These are phyloP conservation scores for Tetraodon nigroviridis DNA, from an alignment of 2,113 vertebrate genomes.

Conservation along the genomic window DNA sequence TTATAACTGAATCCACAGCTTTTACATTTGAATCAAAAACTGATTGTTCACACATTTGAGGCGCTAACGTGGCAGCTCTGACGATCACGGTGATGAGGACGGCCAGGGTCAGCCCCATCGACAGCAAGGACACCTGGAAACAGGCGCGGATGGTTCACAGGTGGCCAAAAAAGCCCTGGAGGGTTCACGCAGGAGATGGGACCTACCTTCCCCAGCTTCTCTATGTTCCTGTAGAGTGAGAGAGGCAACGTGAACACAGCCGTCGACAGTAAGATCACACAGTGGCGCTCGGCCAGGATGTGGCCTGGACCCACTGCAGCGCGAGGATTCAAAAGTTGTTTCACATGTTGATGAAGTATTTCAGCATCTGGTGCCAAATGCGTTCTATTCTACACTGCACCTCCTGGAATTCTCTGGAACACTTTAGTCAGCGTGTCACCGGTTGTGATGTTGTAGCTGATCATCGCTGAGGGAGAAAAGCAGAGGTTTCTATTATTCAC, in stretches of 20 bases:
- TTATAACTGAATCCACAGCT: neutral
- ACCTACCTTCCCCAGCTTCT: conserved; percentile 88
- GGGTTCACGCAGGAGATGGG: neutral
- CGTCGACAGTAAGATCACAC: conserved; percentile 84
- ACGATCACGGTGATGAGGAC: conserved; percentile 82
- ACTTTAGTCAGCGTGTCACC: conserved; percentile 93
- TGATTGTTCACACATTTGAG: conserved; percentile 76
- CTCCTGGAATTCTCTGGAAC: conserved; percentile 89
- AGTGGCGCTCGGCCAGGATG: conserved; percentile 79
- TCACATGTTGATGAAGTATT: neutral
- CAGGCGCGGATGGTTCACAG: conserved; percentile 31
- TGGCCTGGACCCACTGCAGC: conserved; percentile 80
- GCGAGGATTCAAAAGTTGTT: neutral
- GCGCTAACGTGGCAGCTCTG: conserved; percentile 78
- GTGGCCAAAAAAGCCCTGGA: conserved; percentile 1
- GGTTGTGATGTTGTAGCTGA: conserved; percentile 95
- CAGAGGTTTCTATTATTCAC: conserved; percentile 4
- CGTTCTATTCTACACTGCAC: conserved; percentile 51
- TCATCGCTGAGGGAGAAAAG: conserved; percentile 82
- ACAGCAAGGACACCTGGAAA: conserved; percentile 85
- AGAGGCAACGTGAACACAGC: conserved; percentile 83
- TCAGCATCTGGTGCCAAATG: too few relatives aligned
- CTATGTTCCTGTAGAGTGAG: conserved; percentile 85
- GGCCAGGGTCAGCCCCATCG: conserved; percentile 81
- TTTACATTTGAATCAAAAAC: conserved; percentile 1